A percentile compares a stretch with the other conserved stretches of the same genome.
phyloP scores from a whole-genome alignment of 2,888 invertebrate genomes.

The Drosophila setosimentum region DNA sequence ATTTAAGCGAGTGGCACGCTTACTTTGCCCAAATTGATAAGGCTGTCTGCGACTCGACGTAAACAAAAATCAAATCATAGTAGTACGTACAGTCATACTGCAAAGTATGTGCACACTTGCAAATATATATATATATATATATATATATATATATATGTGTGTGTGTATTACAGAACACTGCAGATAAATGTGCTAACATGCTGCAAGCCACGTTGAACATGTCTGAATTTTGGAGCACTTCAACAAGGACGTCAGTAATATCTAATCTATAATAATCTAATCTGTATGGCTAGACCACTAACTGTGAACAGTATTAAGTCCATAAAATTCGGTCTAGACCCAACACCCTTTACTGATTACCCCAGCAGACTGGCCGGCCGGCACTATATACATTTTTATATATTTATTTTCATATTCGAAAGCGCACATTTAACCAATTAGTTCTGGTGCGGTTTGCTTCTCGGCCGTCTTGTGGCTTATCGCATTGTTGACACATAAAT shows the following conservation, averaged over 20 bases:
- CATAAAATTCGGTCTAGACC: conserved; percentile 34
- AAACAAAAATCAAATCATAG: conserved; percentile 36
- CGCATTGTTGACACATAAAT: conserved; percentile 35
- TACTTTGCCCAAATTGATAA: conserved; percentile 55
- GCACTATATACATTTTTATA: not conserved
- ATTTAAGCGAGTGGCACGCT: conserved; percentile 44
- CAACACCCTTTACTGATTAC: conserved; percentile 49
- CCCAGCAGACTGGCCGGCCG: conserved; percentile 11
- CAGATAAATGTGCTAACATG: conserved; percentile 18
- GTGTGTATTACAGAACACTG: conserved; percentile 8
- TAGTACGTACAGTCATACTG: not conserved
- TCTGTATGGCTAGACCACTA: conserved; percentile 60
- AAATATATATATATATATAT: not conserved
- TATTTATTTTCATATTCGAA: conserved; percentile 12
- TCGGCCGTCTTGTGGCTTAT: conserved; percentile 22
- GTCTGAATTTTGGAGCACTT: conserved; percentile 13
- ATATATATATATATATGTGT: not conserved
- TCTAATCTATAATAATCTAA: conserved; percentile 45
- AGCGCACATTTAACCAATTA: conserved; percentile 56
- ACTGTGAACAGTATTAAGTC: conserved; percentile 41
- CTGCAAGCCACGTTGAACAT: conserved; percentile 38
- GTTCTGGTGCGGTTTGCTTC: conserved; percentile 26
- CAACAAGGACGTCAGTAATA: conserved; percentile 49
- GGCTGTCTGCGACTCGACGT: conserved; percentile 11
- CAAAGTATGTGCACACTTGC: not conserved